phyloP scores from a whole-genome alignment of 2,797 vertebrate species.

The Paramormyrops hopkinsi region DNA sequence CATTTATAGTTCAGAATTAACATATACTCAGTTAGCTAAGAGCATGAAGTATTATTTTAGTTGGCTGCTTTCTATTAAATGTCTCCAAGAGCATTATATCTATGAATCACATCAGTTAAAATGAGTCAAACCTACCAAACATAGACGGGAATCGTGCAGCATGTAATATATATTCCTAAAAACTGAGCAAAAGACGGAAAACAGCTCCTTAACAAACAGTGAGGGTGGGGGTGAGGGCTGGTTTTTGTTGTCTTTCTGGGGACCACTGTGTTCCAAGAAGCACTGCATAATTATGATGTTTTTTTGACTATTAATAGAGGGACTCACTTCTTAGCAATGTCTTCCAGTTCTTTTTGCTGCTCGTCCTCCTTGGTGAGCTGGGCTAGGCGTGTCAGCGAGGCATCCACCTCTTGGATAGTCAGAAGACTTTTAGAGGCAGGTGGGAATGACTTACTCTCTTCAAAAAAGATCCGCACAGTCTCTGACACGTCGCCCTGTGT shows the following conservation, averaged over 20 bases:
- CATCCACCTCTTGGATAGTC: constrained; percentile 92
- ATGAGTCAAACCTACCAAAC: neutral
- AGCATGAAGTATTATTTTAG: neutral
- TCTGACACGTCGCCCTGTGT: constrained; percentile 92
- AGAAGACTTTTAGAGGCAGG: constrained; percentile 84
- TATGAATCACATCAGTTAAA: neutral
- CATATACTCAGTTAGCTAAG: neutral
- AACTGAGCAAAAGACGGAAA: neutral
- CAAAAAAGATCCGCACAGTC: constrained; percentile 90
- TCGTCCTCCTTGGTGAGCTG: constrained; percentile 93
- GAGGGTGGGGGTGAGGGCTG: neutral
- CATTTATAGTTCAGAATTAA: neutral
- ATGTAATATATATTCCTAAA: neutral
- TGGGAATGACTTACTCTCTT: constrained; percentile 80
- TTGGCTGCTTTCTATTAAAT: neutral
- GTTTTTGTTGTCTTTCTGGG: neutral
- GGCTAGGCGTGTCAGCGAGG: constrained; percentile 74
- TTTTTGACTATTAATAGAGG: neutral
- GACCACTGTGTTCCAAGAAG: neutral
- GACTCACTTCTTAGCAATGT: constrained; percentile 73
- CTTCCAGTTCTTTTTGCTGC: constrained; percentile 83
- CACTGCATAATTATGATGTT: neutral
- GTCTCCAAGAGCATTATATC: neutral
- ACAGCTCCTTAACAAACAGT: neutral
- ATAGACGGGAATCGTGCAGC: neutral